Conservation (phyloP, 2,797 vertebrate genomes). For the Mycteria americana region DNA sequence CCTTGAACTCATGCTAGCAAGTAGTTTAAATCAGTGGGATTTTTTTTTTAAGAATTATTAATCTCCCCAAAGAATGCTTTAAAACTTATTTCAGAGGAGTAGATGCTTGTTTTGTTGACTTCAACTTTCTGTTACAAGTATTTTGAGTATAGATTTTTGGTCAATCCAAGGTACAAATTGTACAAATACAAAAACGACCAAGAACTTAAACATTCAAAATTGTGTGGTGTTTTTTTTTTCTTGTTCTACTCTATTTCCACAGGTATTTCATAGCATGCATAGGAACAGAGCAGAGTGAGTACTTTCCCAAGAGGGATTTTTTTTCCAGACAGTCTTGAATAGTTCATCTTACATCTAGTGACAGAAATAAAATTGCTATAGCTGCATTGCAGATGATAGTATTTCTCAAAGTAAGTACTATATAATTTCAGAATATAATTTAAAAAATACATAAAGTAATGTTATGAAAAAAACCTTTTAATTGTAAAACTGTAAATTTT, state of each 20-base stretch:
- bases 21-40: not conserved
- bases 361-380: not conserved
- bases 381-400: not conserved
- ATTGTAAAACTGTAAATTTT: not conserved
- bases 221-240: not conserved
- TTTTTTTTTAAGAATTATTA: not conserved
- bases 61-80: not conserved
- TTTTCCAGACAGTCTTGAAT: not conserved
- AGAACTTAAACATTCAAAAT: not conserved
- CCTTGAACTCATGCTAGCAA: not conserved
- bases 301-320: not conserved
- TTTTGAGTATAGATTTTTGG: not conserved
- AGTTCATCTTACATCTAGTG: not conserved
- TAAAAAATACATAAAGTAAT: not conserved
- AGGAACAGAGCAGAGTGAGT: not conserved
- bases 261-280: not conserved
- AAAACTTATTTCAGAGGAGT: not conserved
- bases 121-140: not conserved
- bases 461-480: not conserved
- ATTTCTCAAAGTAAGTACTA: not conserved
- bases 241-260: not conserved
- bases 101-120: not conserved
- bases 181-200: not conserved
- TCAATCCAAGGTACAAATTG: not conserved
- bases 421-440: not conserved